These are phyloP conservation scores for Anthopleura sola DNA, from an alignment of 64 coral and sea anemone genomes.

Conservation along the genomic window DNA sequence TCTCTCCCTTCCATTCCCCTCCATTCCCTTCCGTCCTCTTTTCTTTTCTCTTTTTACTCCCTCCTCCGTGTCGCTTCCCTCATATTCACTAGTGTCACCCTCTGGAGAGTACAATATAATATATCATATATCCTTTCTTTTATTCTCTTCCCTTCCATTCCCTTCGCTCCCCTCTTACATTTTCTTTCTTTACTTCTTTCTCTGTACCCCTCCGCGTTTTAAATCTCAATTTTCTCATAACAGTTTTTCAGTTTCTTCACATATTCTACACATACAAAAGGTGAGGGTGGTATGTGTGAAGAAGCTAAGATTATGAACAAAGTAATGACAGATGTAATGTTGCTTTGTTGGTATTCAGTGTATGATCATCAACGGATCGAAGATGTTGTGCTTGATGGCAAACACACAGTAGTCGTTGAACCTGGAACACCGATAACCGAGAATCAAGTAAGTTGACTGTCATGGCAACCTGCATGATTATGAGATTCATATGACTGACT, in stretches of 20 bases:
- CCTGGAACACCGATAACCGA: slow-evolving; percentile 5
- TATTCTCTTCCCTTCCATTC: neutral
- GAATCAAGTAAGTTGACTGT: slow-evolving; percentile 3
- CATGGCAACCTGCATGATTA: no score
- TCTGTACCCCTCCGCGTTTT: no score
- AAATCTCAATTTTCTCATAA: no score
- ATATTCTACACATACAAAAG: neutral
- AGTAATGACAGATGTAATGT: neutral
- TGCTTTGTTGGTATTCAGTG: slow-evolving; percentile 7
- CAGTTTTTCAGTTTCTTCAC: neutral
- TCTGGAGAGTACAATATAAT: no score
- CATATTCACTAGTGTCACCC: no score
- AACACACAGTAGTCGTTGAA: slow-evolving; percentile 34
- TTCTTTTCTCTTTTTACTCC: no score
- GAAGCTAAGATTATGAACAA: no score
- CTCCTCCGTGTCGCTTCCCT: no score
- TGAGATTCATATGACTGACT: no score
- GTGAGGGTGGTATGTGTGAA: no score
- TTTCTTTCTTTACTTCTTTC: no score
- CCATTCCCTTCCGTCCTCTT: neutral
- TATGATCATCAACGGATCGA: slow-evolving; percentile 37
- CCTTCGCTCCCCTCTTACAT: no score
- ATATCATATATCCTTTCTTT: neutral
- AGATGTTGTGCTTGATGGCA: slow-evolving; percentile 15
- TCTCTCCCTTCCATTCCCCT: neutral